phyloP scores from a whole-genome alignment of 2,797 vertebrate species.

The Zalophus californianus region DNA sequence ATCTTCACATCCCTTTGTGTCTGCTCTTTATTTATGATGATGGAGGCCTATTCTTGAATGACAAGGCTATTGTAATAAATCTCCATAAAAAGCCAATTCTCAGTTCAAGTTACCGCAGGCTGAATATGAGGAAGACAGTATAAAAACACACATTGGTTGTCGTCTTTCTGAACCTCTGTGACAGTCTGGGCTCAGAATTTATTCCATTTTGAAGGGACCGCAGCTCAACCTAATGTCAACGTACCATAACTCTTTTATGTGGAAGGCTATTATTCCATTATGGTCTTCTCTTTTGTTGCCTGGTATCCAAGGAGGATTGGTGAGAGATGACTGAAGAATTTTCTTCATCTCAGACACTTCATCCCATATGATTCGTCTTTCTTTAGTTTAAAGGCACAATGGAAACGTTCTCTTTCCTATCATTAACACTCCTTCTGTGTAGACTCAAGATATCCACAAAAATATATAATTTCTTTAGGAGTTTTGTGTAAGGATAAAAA shows the following conservation, averaged over 20 bases:
- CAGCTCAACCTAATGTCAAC: slow-evolving; percentile 81
- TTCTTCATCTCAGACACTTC: slow-evolving; percentile 78
- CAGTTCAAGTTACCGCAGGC: slow-evolving; percentile 69
- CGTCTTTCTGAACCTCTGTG: slow-evolving; percentile 63
- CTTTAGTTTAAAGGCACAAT: slow-evolving; percentile 75
- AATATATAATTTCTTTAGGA: slow-evolving; percentile 81
- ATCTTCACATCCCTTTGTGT: slow-evolving; percentile 65
- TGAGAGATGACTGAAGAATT: slow-evolving; percentile 79
- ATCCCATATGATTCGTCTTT: slow-evolving; percentile 70
- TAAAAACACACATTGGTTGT: slow-evolving; percentile 74
- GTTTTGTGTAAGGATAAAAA: slow-evolving; percentile 81
- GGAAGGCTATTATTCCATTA: slow-evolving; percentile 76
- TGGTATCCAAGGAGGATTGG: slow-evolving; percentile 77
- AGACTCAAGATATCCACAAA: slow-evolving; percentile 81
- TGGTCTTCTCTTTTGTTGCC: slow-evolving; percentile 72
- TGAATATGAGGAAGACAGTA: slow-evolving; percentile 57
- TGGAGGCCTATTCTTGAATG: slow-evolving; percentile 75
- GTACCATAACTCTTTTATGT: slow-evolving; percentile 82
- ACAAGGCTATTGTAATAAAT: slow-evolving; percentile 80
- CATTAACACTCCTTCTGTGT: slow-evolving; percentile 80
- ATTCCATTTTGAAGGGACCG: slow-evolving; percentile 74
- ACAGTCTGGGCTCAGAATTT: slow-evolving; percentile 73
- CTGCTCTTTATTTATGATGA: slow-evolving; percentile 78
- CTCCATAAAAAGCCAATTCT: slow-evolving; percentile 82
- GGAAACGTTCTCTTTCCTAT: slow-evolving; percentile 80